These are phyloP conservation scores for Pristionchus mayeri DNA, from an alignment of 2,888 invertebrate genomes.

Conservation along the genomic window DNA sequence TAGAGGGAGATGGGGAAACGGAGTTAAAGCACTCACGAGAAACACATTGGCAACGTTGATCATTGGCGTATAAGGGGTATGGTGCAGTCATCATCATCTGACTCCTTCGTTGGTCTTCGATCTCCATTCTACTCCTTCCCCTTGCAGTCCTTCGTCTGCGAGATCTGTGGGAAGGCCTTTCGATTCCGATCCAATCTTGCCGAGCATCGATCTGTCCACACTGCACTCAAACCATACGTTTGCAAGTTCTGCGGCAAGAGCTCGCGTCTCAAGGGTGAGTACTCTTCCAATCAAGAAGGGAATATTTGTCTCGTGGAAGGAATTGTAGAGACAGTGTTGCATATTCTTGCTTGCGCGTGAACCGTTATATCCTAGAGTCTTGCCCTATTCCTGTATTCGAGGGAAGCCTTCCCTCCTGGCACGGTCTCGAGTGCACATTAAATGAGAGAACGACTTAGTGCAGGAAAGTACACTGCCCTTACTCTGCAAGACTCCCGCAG, in stretches of 20 bases:
- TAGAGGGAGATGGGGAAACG: neutral
- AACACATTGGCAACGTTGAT: no score
- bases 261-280: conserved; percentile 73
- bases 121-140: no score
- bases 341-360: neutral
- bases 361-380: neutral
- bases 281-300: neutral
- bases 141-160: conserved; percentile 75
- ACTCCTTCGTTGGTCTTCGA: no score
- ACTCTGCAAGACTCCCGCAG: neutral
- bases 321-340: neutral
- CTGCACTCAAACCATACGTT: conserved; percentile 75
- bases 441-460: neutral
- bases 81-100: no score
- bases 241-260: conserved; percentile 76
- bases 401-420: neutral
- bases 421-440: conserved; percentile 30
- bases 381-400: neutral
- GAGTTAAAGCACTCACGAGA: no score
- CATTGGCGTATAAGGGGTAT: no score
- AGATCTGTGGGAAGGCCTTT: conserved; percentile 74
- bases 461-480: neutral
- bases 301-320: neutral
- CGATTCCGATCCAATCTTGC: conserved; percentile 76
- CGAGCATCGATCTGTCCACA: conserved; percentile 76